Evolutionary conservation across 2,797 vertebrate genomes (phyloP).

Genomic region (Chaetophractus vellerosus): DNA sequence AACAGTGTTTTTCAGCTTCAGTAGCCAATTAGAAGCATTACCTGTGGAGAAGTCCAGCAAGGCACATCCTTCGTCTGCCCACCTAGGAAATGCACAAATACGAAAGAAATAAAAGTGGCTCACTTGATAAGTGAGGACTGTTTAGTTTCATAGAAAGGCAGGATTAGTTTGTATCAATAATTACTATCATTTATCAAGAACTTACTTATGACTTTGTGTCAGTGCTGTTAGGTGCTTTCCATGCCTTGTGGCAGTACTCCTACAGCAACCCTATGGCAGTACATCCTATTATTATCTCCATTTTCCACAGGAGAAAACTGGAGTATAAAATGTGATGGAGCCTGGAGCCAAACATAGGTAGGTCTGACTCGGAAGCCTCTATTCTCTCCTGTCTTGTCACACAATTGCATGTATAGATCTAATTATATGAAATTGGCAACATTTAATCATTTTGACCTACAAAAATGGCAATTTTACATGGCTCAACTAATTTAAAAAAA

Average conservation of each 20-base stretch:
- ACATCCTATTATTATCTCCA: too few species aligned
- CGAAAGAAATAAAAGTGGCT: slow-evolving; percentile 12
- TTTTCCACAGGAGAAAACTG: neutral
- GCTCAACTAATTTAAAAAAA: slow-evolving; percentile 16
- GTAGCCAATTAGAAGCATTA: neutral
- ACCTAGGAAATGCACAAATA: neutral
- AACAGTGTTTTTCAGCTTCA: neutral
- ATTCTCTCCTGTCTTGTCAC: slow-evolving; percentile 1
- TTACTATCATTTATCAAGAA: neutral
- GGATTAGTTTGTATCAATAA: neutral
- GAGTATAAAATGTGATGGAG: neutral
- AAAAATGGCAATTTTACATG: neutral
- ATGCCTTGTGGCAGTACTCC: neutral
- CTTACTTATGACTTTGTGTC: slow-evolving; percentile 21
- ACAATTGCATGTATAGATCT: neutral
- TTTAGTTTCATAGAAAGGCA: neutral
- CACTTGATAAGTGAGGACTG: neutral
- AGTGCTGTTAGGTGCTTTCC: neutral
- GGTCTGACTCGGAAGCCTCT: neutral
- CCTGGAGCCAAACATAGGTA: neutral
- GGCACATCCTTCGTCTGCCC: neutral
- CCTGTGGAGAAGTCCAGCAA: neutral
- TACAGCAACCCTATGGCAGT: neutral
- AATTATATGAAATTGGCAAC: slow-evolving; percentile 8
- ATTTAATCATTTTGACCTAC: neutral